Base-by-base conservation (phyloP, 2,888 invertebrate species). In the Thumatha senex region DNA sequence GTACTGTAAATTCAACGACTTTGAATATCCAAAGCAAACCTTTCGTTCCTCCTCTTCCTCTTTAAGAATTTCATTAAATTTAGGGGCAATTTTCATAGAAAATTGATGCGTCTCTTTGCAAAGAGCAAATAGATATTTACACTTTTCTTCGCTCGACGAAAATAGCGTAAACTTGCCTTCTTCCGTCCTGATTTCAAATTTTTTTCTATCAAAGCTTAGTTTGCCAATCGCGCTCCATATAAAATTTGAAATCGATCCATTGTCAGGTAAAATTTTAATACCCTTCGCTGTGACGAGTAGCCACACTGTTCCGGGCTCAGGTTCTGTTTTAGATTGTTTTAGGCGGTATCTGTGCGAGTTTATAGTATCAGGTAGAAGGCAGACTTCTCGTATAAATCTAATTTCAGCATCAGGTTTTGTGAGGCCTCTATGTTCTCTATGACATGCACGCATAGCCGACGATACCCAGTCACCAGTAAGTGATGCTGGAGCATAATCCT, bases 141-240 rank as follows among this genome's bases (percentile, higher is more conserved):
- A 98, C 86, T 98, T 98, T 78, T 97, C 97, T 86, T 99, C 99
- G 79, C 96, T 97, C 48, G 95, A 95, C 2, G 98, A 97, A 86
- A 97, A 99, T 60, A 98, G 93, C 0, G 96, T 97, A 63, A 97
- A 95, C 79, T 96, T 96, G 70, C 95, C 96, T 74, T 97, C 97
- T 51, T 96, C 96, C 9, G 97, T 96, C 57, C 97, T 95, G 72
- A 99, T 98, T 89, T 98, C 98, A 86, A 99, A 98, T 87, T 98
- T 99, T 89, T 98, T 98, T 76, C 98, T 95, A 93, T 99, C 98
- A 84, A 98, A 99, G 82, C 97, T 97, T 13, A 99, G 92, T 89
- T 98, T 98, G 60, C 97, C 97, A 60, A 99, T 99, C 70, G 97
- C 96, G 73, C 97, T 96, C 99, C 99, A 99, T 51, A 97, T 94